Conservation (phyloP, 1,140 invertebrate species). For the Platyscapa corneri region DNA sequence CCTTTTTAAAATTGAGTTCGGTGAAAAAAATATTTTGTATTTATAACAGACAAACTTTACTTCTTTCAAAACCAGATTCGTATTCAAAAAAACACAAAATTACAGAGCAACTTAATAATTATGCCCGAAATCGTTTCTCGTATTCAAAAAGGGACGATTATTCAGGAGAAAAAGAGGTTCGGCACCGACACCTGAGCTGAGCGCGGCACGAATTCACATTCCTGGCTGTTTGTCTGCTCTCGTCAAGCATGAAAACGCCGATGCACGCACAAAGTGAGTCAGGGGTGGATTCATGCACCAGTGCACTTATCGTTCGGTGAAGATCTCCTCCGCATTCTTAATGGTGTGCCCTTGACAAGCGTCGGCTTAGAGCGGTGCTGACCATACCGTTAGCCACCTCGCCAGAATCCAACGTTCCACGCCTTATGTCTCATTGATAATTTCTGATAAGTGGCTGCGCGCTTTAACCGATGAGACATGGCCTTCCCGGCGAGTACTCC, state of each 20-base stretch:
- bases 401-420: too few relatives aligned
- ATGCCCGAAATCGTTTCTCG: too few relatives aligned
- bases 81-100: neutral
- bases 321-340: constrained; percentile 47
- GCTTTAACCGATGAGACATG: constrained; percentile 64
- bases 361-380: too few relatives aligned
- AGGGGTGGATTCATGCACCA: neutral
- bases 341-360: constrained; percentile 51
- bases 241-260: too few relatives aligned
- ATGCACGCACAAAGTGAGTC: neutral
- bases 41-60: neutral
- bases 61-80: neutral
- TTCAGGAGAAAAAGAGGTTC: neutral
- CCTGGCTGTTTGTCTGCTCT: too few relatives aligned
- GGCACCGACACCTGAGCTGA: neutral
- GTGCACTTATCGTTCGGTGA: constrained; percentile 46
- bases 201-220: too few relatives aligned
- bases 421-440: constrained; percentile 61
- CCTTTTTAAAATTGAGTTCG: too few relatives aligned
- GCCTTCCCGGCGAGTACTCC: too few relatives aligned
- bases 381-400: too few relatives aligned
- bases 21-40: too few relatives aligned
- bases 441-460: constrained; percentile 71
- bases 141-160: too few relatives aligned
- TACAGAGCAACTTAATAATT: neutral